phyloP scores from a whole-genome alignment of 2,113 vertebrate species.

The Neotoma lepida region DNA sequence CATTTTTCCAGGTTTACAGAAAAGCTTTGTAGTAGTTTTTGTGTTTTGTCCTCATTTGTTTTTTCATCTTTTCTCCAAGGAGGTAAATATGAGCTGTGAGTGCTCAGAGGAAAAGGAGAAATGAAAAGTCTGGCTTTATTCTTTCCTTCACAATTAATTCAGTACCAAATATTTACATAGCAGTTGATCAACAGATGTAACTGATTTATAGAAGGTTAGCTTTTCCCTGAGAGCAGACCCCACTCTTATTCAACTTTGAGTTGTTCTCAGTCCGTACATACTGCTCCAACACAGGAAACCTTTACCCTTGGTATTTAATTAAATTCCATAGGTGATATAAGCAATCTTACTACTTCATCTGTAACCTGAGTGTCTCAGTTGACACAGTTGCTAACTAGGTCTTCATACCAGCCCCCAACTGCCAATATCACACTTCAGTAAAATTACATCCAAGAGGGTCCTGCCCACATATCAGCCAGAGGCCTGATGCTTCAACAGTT shows the following conservation, averaged over 20 bases:
- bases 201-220: conserved; percentile 26
- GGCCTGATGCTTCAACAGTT: not conserved
- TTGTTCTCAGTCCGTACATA: not conserved
- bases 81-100: not conserved
- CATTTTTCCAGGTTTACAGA: conserved; percentile 23
- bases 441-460: conserved; percentile 29
- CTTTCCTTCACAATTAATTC: conserved; percentile 55
- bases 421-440: not conserved
- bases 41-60: conserved; percentile 23
- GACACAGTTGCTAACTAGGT: not conserved
- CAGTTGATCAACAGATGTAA: conserved; percentile 34
- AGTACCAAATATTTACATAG: conserved; percentile 30
- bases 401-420: conserved; percentile 15
- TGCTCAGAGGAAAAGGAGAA: not conserved
- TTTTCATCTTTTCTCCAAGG: conserved; percentile 20
- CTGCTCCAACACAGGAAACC: not conserved
- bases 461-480: conserved; percentile 35
- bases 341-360: not conserved
- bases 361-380: conserved; percentile 30
- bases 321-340: conserved; percentile 9
- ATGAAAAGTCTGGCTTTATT: not conserved
- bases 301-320: conserved; percentile 57
- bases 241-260: not conserved
- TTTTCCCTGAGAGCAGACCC: not conserved
- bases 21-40: not conserved